Evolutionary conservation across 2,888 invertebrate species (phyloP).

Genomic region (Pseudococcus longispinus): DNA sequence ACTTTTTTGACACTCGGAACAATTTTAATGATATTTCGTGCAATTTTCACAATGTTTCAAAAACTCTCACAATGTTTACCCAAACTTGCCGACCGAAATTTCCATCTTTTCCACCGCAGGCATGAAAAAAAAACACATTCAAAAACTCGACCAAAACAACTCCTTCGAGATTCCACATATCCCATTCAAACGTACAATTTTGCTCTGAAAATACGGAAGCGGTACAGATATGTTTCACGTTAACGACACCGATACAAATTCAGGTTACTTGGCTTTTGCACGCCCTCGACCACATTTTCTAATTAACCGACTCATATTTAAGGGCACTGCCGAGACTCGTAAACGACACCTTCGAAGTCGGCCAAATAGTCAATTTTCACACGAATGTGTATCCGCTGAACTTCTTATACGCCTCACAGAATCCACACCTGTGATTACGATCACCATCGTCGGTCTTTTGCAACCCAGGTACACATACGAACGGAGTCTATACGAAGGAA

Average conservation of each 20-base stretch:
- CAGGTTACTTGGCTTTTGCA: not conserved
- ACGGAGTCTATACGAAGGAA: too few relatives aligned
- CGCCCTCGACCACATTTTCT: not conserved
- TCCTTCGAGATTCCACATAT: not conserved
- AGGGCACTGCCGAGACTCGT: not conserved
- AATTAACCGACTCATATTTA: conserved; percentile 12
- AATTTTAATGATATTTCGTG: too few relatives aligned
- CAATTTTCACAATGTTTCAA: too few relatives aligned
- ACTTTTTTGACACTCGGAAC: too few relatives aligned
- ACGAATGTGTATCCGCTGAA: not conserved
- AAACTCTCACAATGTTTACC: too few relatives aligned
- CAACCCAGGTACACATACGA: not conserved
- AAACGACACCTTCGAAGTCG: not conserved
- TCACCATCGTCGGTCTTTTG: not conserved
- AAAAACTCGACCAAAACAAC: not conserved
- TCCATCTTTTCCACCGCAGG: too few relatives aligned
- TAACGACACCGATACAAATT: not conserved
- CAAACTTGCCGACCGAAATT: too few relatives aligned
- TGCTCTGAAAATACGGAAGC: not conserved
- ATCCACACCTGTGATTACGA: too few relatives aligned
- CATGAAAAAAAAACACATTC: too few relatives aligned
- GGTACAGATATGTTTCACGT: not conserved
- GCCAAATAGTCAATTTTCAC: not conserved
- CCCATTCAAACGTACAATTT: not conserved
- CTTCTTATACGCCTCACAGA: too few relatives aligned